Evolutionary conservation across 2,797 vertebrate genomes (phyloP), one percentile per base, ranked within the genome.

Genomic region (Protonibea diacanthus): DNA sequence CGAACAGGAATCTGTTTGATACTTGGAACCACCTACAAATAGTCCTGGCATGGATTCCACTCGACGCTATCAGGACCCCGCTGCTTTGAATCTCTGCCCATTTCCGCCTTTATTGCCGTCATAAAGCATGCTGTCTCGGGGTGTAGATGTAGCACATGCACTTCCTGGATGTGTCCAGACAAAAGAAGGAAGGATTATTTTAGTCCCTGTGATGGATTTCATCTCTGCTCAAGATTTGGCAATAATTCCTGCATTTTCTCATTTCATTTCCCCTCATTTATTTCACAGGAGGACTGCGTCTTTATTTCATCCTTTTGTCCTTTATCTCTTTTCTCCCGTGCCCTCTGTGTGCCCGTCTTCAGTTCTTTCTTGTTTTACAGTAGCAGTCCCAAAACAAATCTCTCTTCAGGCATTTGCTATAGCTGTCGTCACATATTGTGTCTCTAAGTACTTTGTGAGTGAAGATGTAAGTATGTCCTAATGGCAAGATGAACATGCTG

Each of bases 21-120:
- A 84, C 80, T 77, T 60, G 59, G 57, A 83, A 72, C 86, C 84
- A 85, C 84, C 84, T 88, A 90, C 91, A 91, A 92, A 92, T 83
- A 88, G 75, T 89, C 71, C 91, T 94, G 93, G 92, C 91, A 82
- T 57, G 25, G 68, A 66, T 81, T 88, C 75, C 45, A 44, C 57
- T 81, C 74, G 67, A n/a, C 6, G 3, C 62, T 79, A 86, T 89
- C 87, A 86, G 72, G 59, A 82, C 21, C 74, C 70, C 5, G 60
- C 82, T 81, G 87, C 83, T 82, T 90, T 88, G 85, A 93, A 85
- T 92, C 89, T 74, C 64, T 87, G 91, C 92, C 91, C 84, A 89
- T 90, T 89, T 86, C 87, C 61, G 47, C 78, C 76, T 93, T 89
- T 86, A 92, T 89, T 88, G 86, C 83, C 12, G 69, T 80, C 62